These are phyloP conservation scores for Melanotaenia maccullochi DNA, from an alignment of 2,797 vertebrate species.

Conservation along the genomic window DNA sequence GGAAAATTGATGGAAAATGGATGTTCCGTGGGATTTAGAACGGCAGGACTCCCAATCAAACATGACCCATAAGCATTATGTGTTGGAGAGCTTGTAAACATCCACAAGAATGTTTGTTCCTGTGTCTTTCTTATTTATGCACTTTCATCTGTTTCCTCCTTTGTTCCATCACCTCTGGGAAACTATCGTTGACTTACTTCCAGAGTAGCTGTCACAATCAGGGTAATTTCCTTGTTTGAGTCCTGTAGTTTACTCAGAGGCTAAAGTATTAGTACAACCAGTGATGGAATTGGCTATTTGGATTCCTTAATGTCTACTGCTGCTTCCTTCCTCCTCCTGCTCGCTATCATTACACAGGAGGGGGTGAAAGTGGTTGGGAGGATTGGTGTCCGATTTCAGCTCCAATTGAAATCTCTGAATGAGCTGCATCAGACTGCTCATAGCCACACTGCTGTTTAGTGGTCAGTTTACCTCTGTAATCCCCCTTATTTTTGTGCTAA, in stretches of 20 bases:
- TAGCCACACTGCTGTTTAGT: conserved; percentile 44
- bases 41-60: conserved; percentile 6
- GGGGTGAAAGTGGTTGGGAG: conserved; percentile 26
- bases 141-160: conserved; percentile 11
- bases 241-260: background rate
- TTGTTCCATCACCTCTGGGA: conserved; percentile 5
- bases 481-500: conserved; percentile 47
- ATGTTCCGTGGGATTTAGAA: conserved; percentile 16
- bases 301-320: conserved; percentile 60
- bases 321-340: conserved; percentile 66
- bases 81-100: conserved; percentile 1
- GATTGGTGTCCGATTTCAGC: conserved; percentile 49
- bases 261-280: conserved; percentile 30
- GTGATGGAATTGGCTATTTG: conserved; percentile 55
- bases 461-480: conserved; percentile 23
- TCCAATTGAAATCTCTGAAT: conserved; percentile 33
- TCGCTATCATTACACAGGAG: conserved; percentile 65
- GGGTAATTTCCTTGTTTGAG: conserved; percentile 10
- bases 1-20: conserved; percentile 8
- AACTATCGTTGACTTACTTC: conserved; percentile 17
- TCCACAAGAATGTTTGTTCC: conserved; percentile 4
- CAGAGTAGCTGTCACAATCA: background rate
- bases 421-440: conserved; percentile 12
- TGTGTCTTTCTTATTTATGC: background rate
- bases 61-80: background rate